Percentiles rank a stretch among this genome's conserved stretches.
Evolutionary conservation across 2,888 invertebrate genomes (phyloP).

Genomic region (Diaperis boleti): DNA sequence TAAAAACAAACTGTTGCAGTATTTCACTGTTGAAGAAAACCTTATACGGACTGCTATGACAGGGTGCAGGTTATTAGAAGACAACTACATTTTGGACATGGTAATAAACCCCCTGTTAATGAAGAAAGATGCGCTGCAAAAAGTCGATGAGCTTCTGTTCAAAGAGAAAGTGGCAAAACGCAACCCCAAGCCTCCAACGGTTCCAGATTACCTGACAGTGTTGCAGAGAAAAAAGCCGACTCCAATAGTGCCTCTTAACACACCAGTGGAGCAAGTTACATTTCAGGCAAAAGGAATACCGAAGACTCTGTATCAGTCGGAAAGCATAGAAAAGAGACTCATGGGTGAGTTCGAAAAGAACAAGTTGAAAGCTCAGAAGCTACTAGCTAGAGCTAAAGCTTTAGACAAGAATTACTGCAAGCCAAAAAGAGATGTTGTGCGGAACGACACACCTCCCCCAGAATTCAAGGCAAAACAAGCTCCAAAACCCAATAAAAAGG

Average conservation of each 20-base stretch:
- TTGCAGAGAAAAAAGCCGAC: conserved; percentile 35
- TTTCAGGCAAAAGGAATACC: conserved; percentile 50
- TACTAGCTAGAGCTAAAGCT: conserved; percentile 53
- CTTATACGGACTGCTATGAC: conserved; percentile 66
- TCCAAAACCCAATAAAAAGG: conserved; percentile 46
- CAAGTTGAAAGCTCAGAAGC: conserved; percentile 49
- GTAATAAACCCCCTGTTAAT: conserved; percentile 68
- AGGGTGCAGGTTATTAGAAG: conserved; percentile 68
- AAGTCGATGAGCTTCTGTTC: conserved; percentile 42
- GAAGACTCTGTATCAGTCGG: conserved; percentile 48
- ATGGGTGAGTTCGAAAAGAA: conserved; percentile 50
- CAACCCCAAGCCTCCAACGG: conserved; percentile 47
- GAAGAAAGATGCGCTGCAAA: conserved; percentile 52
- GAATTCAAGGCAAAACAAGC: conserved; percentile 43
- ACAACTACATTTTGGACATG: conserved; percentile 67
- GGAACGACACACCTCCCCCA: conserved; percentile 7
- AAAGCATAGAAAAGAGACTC: conserved; percentile 46
- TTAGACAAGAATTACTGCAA: conserved; percentile 38
- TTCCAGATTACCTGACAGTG: conserved; percentile 49
- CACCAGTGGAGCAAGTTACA: conserved; percentile 34
- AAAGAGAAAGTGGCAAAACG: conserved; percentile 38
- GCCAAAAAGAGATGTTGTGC: conserved; percentile 29
- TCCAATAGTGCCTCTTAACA: conserved; percentile 44
- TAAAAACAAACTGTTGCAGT: conserved; percentile 61
- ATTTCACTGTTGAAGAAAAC: conserved; percentile 67